A percentile compares a stretch with the other conserved stretches of the same genome.
Evolutionary conservation across 2,797 vertebrate genomes (phyloP).

Genomic region (Mus minutoides): DNA sequence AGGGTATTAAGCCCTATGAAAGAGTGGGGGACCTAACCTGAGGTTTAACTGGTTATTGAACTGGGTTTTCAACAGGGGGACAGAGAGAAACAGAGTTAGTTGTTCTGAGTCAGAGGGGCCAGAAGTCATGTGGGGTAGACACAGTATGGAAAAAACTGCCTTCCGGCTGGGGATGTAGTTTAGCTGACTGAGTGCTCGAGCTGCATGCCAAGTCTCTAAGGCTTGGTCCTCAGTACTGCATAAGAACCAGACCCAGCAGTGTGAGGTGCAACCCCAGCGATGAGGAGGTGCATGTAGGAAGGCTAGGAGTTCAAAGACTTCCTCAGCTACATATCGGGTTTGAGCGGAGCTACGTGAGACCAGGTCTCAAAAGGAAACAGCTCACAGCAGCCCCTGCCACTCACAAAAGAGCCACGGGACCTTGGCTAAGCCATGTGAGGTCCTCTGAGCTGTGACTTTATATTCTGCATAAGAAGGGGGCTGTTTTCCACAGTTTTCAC

Average conservation of each 20-base stretch:
- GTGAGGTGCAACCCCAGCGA: not conserved
- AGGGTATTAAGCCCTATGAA: accelerated
- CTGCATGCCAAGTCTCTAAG: not conserved
- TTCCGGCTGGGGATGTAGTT: not conserved
- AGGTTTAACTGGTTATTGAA: not conserved
- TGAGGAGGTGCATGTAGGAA: not conserved
- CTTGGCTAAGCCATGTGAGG: not conserved
- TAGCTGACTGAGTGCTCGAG: not conserved
- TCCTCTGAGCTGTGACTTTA: not conserved
- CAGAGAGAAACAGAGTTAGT: not conserved
- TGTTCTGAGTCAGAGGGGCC: not conserved
- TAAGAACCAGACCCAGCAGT: not conserved
- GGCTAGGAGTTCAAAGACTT: not conserved
- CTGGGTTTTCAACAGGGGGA: not conserved
- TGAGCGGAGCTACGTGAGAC: not conserved
- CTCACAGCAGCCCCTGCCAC: not conserved
- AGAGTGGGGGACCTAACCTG: not conserved
- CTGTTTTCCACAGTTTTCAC: not conserved
- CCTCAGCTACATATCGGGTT: not conserved
- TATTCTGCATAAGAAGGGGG: not conserved
- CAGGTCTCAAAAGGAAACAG: not conserved
- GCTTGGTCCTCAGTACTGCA: not conserved
- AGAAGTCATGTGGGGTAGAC: not conserved
- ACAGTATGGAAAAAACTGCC: not conserved
- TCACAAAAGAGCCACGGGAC: not conserved